Percentiles rank a stretch among this genome's conserved stretches.
Conservation (phyloP, 2,888 invertebrate genomes). For the Sarcophaga carnaria region DNA sequence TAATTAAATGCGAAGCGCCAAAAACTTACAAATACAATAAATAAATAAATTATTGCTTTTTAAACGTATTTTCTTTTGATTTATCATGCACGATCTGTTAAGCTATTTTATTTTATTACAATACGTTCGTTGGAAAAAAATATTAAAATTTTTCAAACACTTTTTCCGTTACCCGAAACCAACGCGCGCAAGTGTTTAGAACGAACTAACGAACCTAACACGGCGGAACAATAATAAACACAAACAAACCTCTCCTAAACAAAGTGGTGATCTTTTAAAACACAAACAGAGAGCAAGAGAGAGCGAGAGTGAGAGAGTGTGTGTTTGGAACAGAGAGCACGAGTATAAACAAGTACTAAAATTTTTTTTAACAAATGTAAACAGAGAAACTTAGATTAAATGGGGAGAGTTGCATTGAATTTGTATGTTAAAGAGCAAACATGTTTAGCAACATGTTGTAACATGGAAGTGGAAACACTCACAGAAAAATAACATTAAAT, state of each 20-base stretch:
- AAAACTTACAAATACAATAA: slow-evolving; percentile 52
- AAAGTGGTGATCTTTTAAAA: slow-evolving; percentile 33
- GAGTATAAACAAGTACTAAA: too few species aligned
- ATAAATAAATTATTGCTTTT: slow-evolving; percentile 54
- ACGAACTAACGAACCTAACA: slow-evolving; percentile 60
- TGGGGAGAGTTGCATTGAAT: neutral
- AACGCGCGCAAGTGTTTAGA: slow-evolving; percentile 38
- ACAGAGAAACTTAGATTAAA: slow-evolving; percentile 19
- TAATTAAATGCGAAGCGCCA: slow-evolving; percentile 58
- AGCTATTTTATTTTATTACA: slow-evolving; percentile 10
- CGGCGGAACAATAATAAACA: slow-evolving; percentile 27
- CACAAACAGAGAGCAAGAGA: neutral
- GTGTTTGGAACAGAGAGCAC: neutral
- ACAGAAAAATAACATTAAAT: neutral
- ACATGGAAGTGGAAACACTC: neutral
- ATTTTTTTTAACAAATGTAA: slow-evolving; percentile 33
- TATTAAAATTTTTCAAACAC: neutral
- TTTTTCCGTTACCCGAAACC: slow-evolving; percentile 27
- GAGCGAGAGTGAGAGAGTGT: neutral
- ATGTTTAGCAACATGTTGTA: slow-evolving; percentile 49
- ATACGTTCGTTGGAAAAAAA: slow-evolving; percentile 25
- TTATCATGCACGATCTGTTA: neutral
- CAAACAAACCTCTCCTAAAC: slow-evolving; percentile 18
- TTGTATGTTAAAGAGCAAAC: too few species aligned
- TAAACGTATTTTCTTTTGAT: slow-evolving; percentile 17